Base-by-base conservation (phyloP, 2,888 invertebrate species). In the Neria commutata region DNA sequence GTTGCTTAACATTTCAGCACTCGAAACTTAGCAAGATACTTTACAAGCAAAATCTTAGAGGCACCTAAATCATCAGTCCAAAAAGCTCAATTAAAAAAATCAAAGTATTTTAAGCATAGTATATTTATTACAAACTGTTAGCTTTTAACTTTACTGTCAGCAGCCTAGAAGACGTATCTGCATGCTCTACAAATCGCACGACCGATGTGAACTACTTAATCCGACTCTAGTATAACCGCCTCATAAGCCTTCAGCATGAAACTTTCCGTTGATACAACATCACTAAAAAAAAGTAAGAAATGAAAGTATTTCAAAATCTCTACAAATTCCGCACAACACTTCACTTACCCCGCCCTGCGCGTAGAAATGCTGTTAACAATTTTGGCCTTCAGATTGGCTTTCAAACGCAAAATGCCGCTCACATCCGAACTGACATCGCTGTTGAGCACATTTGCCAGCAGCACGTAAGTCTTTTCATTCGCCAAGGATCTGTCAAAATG, bases 371-470 rank as follows among this genome's bases (percentile, higher is more conserved):
- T 67, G 63, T 74, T 79, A 2, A 65, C 59, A 52, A 81, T 63
- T 58, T 69, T 72, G 1, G 71, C 68, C 19, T 46, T 73, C 34
- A 72, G 70, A 26, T 55, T 69, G 10, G 71, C 75, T 0, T 62
- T 58, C 21, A 71, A 56, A 21, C 61, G 64, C 0, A 77, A 29
- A 1, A 62, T 42, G 19, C 56, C 59, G 0, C 74, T 74, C 17
- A 86, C 75, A 71, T 84, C 77, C 1, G 82, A 74, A 0, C 58
- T 62, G 58, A 79, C 70, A 0, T 63, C 63, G 2, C 69, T 54
- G 19, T 71, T 63, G 3, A 80, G 74, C 45, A 86, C 74, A 75
- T 86, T 86, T n/a, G 84, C 79, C 6, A 85, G 70, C 1, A 84
- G 80, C 0, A 85, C 77, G 1, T 84, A 77, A 1, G 76, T 78